Percentiles rank a stretch among this genome's conserved stretches.
Evolutionary conservation across 2,888 invertebrate genomes (phyloP).

Genomic region (Chymomyza amoena): DNA sequence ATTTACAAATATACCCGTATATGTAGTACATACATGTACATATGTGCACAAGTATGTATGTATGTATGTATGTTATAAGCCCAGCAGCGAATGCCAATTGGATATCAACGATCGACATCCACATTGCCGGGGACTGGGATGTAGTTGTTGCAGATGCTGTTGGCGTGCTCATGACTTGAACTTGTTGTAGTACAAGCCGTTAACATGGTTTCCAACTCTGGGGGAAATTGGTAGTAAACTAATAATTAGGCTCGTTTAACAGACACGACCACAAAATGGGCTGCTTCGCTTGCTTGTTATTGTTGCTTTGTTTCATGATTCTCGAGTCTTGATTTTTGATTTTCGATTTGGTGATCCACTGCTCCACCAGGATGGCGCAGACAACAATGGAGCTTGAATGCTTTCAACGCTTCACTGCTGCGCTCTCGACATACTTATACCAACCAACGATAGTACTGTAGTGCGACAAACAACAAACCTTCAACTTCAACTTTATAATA

Average conservation of each 20-base stretch:
- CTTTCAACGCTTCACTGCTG: conserved; percentile 5
- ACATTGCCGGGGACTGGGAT: conserved; percentile 16
- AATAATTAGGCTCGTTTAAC: conserved; percentile 74
- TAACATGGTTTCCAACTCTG: conserved; percentile 47
- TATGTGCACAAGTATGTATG: too few relatives aligned
- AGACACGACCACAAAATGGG: conserved; percentile 44
- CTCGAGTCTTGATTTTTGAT: neutral
- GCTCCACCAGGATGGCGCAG: conserved; percentile 6
- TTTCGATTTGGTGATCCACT: neutral
- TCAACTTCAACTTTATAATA: conserved; percentile 55
- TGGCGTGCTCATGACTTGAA: conserved; percentile 37
- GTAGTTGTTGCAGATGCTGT: conserved; percentile 30
- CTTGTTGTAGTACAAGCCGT: conserved; percentile 63
- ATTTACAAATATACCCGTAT: neutral
- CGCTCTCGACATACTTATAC: neutral
- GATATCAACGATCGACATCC: conserved; percentile 23
- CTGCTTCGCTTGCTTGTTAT: neutral
- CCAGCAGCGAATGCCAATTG: conserved; percentile 19
- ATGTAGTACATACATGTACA: too few relatives aligned
- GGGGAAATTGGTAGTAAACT: conserved; percentile 74
- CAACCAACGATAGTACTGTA: neutral
- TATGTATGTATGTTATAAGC: neutral
- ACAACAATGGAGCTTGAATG: neutral
- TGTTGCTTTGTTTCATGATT: neutral
- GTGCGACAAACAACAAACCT: conserved; percentile 46